phyloP scores from a whole-genome alignment of 2,797 vertebrate genomes.

The Galaxias olidus region DNA sequence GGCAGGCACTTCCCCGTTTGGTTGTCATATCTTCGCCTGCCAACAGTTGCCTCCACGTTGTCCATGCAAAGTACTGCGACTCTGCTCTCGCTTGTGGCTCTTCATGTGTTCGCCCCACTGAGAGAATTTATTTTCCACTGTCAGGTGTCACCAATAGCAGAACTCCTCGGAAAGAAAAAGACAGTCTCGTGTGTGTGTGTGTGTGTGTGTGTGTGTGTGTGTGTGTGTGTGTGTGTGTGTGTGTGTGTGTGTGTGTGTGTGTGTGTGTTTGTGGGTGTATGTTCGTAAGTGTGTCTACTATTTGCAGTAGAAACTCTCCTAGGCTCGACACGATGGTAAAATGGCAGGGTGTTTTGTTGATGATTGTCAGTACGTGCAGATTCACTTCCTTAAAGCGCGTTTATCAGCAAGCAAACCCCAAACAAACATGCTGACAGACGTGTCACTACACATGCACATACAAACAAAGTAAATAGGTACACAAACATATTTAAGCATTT shows the following conservation, averaged over 20 bases:
- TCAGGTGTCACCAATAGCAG: background rate
- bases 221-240: background rate
- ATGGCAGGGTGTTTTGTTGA: conserved; percentile 19
- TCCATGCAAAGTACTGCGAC: background rate
- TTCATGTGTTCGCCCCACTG: background rate
- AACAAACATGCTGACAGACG: conserved; percentile 11
- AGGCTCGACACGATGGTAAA: conserved; percentile 29
- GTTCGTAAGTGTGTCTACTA: conserved; percentile 20
- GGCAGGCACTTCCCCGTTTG: conserved; percentile 41
- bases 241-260: background rate
- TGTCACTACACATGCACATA: conserved; percentile 18
- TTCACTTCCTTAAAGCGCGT: conserved; percentile 46
- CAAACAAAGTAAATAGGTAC: background rate
- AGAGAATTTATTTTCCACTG: background rate
- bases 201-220: background rate
- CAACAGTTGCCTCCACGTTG: no score
- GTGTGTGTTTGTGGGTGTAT: conserved; percentile 13
- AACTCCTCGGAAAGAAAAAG: background rate
- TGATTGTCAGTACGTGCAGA: conserved; percentile 49
- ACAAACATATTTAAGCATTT: no score
- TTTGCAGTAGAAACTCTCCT: conserved; percentile 19
- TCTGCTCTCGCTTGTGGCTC: background rate
- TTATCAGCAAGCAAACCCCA: conserved; percentile 34
- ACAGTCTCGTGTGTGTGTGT: background rate
- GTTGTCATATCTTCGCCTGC: conserved; percentile 14